These are phyloP conservation scores for Coregonus clupeaformis DNA, from an alignment of 2,113 vertebrate genomes.

Conservation along the genomic window DNA sequence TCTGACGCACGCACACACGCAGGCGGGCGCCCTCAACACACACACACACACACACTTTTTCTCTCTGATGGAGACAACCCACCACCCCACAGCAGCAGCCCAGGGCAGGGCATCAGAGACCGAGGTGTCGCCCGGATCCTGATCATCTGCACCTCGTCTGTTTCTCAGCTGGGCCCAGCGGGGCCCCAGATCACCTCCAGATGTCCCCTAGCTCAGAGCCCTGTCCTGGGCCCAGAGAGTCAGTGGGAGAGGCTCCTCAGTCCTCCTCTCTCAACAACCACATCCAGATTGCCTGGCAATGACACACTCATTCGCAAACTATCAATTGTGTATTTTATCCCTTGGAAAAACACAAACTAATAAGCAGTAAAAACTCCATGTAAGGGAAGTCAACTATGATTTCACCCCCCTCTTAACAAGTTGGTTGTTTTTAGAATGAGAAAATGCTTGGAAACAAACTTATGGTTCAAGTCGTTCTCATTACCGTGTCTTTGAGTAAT, in stretches of 20 bases:
- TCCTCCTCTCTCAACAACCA: slow-evolving; percentile 19
- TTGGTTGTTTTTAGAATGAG: slow-evolving; percentile 32
- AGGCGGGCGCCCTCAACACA: no score
- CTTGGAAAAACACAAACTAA: slow-evolving; percentile 14
- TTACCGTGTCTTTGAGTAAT: slow-evolving; percentile 37
- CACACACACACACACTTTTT: neutral
- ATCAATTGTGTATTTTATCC: slow-evolving; percentile 29
- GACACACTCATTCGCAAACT: slow-evolving; percentile 25
- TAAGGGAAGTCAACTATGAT: slow-evolving; percentile 13
- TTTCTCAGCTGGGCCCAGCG: slow-evolving; percentile 10
- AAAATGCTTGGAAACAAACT: slow-evolving; percentile 34
- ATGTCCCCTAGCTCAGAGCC: slow-evolving; percentile 41
- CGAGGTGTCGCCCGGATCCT: slow-evolving; percentile 48
- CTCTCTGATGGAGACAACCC: no score
- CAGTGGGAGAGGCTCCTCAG: slow-evolving; percentile 48
- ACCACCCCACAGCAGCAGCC: neutral
- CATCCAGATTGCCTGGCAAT: slow-evolving; percentile 48
- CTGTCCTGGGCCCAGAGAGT: neutral
- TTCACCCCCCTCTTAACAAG: slow-evolving; percentile 21
- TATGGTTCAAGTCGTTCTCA: slow-evolving; percentile 19
- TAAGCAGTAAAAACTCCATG: slow-evolving; percentile 14
- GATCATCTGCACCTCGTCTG: slow-evolving; percentile 44
- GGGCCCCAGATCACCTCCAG: slow-evolving; percentile 63
- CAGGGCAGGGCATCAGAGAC: slow-evolving; percentile 5
- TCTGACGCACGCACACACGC: no score